Conservation (phyloP, 1,140 invertebrate genomes). For the Dendrolimus kikuchii region DNA sequence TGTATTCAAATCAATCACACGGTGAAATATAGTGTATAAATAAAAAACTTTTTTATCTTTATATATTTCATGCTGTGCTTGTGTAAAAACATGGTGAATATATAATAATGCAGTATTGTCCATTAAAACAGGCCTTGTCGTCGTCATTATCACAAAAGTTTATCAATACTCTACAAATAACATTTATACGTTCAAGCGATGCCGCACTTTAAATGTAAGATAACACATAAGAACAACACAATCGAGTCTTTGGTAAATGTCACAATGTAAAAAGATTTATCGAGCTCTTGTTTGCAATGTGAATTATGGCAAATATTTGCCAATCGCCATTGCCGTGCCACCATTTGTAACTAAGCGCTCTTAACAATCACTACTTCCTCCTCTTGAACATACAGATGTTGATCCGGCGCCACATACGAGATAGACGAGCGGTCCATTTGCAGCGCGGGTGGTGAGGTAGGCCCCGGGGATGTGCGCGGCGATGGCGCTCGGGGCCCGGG, state of each 20-base stretch:
- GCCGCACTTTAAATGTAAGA: not conserved
- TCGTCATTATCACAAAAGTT: conserved; percentile 18
- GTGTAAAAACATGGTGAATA: conserved; percentile 22
- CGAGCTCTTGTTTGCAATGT: no score
- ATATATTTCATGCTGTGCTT: conserved; percentile 34
- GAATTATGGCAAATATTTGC: not conserved
- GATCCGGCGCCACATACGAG: conserved; percentile 44
- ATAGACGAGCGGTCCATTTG: conserved; percentile 46
- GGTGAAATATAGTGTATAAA: conserved; percentile 28
- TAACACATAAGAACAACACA: not conserved
- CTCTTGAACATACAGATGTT: conserved; percentile 50
- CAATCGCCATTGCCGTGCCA: not conserved
- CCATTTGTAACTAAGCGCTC: conserved; percentile 18
- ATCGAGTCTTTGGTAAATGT: no score
- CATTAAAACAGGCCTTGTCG: conserved; percentile 36
- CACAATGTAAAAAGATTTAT: no score
- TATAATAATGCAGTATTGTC: conserved; percentile 16
- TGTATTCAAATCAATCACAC: conserved; percentile 24
- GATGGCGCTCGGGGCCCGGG: conserved; percentile 44
- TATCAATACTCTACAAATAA: conserved; percentile 6
- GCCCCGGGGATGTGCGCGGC: conserved; percentile 42
- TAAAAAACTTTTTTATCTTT: conserved; percentile 36
- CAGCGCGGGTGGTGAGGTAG: conserved; percentile 26
- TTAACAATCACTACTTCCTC: conserved; percentile 52
- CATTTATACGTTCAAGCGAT: conserved; percentile 12